Base-by-base conservation (phyloP, 2,888 invertebrate genomes). In the Eretmocerus hayati region DNA sequence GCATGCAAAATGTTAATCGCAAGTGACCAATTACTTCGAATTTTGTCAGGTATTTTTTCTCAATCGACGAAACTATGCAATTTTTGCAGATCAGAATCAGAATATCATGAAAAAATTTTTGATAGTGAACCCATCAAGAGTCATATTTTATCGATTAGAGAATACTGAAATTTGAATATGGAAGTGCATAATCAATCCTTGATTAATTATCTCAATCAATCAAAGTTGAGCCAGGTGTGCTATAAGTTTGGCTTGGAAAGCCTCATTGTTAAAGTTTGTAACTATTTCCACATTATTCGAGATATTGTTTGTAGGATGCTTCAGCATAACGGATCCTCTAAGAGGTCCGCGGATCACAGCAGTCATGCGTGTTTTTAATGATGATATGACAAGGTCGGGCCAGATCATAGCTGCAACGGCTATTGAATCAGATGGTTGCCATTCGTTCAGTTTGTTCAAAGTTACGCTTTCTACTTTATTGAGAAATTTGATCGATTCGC, bases 381-480 rank as follows among this genome's bases (percentile, higher is more conserved):
- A 20, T 2, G 13, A n/a, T 13, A 13, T 44, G 4, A 43, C 21
- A 2, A 46, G 18, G 1, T 39, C 37, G n/a, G 40, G 41, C 23
- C 23, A 35, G 3, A 43, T 9, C 26, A 47, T 32, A 6, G 36
- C 26, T 11, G 47, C 35, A 5, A 30, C 23, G 9, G 44, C 20
- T 9, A 50, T 39, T 2, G 39, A 32, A n/a, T 50, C 46, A 2
- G 46, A 23, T 19, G 59, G 23, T 1, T 1, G 5, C 67, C 68
- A 69, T 2, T 15, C 4, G 2, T n/a, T 4, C 9, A 21, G 20
- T 2, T 0, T 35, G 58, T 16, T 59, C 13, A 52, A 13, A 32
- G 18, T 54, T 51, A 38, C 11, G 3, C 20, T 2, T 53, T 81
- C 81, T 1, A 75, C 75, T 51, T 69, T 62, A 56, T 79, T 78